Evolutionary conservation across 2,888 invertebrate species (phyloP), one percentile per base, ranked within the genome.

Genomic region (Epinotia demarniana): DNA sequence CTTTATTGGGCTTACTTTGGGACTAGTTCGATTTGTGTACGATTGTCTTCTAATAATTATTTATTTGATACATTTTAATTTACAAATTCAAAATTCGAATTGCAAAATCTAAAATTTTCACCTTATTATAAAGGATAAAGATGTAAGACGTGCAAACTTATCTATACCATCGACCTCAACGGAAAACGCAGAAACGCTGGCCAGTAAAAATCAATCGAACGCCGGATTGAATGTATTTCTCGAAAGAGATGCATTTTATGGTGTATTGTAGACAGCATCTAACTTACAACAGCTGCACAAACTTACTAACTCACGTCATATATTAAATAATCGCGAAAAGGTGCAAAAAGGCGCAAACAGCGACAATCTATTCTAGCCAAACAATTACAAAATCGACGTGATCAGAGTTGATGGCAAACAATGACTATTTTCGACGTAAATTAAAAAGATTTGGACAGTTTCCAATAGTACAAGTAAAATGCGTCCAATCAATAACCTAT

Each of bases 271-370:
- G 60, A 8, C 1, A 13, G 16, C n/a, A 16, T 33, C 1, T 5
- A 33, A n/a, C 27, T 33, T 16, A n/a, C n/a, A 16, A 61, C 61
- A 61, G n/a, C 61, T 61, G 61, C n/a, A 8, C 33, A 61, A 61
- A 61, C 61, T 61, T 33, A 5, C 13, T 11, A 5, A 23, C 58
- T 58, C 19, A 61, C 61, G 61, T 33, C 61, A 61, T 33, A 16
- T 60, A n/a, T n/a, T 33, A 61, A 61, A n/a, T n/a, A 33, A n/a
- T 33, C n/a, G 61, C 33, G 27, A 60, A 8, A 27, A 19, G 33
- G 23, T 53, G 53, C 53, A 53, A 58, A 61, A 33, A 61, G n/a
- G 33, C 33, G 6, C 23, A 27, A 23, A 23, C 23, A 33, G 61
- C 61, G 12, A 58, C 23, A 27, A 53, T 53, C 13, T 1, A 53